Base-by-base conservation (phyloP, 92 coral and sea anemone species). In the Siderastrea siderea region DNA sequence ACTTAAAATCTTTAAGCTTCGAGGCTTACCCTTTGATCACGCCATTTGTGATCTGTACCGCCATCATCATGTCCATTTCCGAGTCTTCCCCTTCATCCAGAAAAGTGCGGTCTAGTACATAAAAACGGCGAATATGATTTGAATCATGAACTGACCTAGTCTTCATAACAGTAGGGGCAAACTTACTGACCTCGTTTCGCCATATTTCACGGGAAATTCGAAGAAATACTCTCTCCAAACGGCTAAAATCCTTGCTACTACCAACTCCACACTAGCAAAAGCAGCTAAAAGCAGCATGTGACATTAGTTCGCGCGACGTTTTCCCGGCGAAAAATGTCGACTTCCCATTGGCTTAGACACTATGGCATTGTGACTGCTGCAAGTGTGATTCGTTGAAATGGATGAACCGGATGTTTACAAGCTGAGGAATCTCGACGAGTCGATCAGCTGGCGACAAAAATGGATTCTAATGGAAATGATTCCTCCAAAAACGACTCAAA, bases 21-120 rank as follows among this genome's bases (percentile, higher is more conserved):
- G 14, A 8, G 51, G 16, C 48, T 69, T 69, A 69, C 74, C 52
- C 74, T 69, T 69, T 46, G 47, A 69, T 69, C 74, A 69, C 2
- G 2, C 74, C 53, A n/a, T 69, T 69, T 5, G 74, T 45, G 4
- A 44, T 46, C 44, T 43, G 10, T 26, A 69, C n/a, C 51, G 7
- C 60, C 60, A 55, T 55, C 38, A 26, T 26, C 38, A 26, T 26
- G 38, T 19, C 16, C 11, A 64, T 64, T 19, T 4, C 69, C 9
- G 46, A 64, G 7, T 64, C 69, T 7, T 19, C 46, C 7, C 16
- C 69, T 26, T 12, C 69, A 10, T 64, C 69, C 5, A 64, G 69
- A 19, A 64, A 17, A 64, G 45, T 64, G 46, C 8, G 46, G 44
- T 64, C 69, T 64, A 17, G 45, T 64, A 10, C 46, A 5, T 3